Percentiles rank a stretch among this genome's conserved stretches.
Evolutionary conservation across 1,140 invertebrate genomes (phyloP).

Genomic region (Neotoxoptera formosana): DNA sequence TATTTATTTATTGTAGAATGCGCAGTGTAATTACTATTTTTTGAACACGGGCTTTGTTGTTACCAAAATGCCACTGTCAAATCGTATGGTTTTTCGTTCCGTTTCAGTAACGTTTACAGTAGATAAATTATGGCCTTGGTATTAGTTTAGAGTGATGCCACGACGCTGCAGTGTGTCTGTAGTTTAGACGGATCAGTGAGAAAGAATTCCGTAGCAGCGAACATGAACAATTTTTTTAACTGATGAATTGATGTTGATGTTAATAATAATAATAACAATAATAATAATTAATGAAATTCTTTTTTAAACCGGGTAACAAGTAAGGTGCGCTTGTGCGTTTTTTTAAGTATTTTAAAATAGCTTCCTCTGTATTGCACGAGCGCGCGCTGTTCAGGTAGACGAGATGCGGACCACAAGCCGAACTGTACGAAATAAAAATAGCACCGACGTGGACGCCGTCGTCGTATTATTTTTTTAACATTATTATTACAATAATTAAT

Average conservation of each 20-base stretch:
- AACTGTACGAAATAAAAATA: neutral
- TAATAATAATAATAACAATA: neutral
- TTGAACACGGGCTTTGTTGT: conserved; percentile 23
- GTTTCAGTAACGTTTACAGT: conserved; percentile 55
- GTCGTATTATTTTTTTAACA: neutral
- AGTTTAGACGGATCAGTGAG: neutral
- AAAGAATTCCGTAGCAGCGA: neutral
- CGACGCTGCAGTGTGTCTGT: conserved; percentile 1
- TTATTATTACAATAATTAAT: neutral
- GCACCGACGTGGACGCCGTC: neutral
- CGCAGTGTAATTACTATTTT: conserved; percentile 41
- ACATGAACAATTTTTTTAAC: neutral
- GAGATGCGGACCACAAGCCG: neutral
- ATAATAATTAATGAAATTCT: conserved; percentile 19
- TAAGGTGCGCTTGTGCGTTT: neutral
- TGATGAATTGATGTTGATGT: neutral
- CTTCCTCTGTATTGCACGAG: neutral
- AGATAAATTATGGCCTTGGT: conserved; percentile 50
- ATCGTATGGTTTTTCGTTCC: conserved; percentile 41
- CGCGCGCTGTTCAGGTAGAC: neutral
- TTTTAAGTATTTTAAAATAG: neutral
- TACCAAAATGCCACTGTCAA: neutral
- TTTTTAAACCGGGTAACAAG: neutral
- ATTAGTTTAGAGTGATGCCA: neutral
- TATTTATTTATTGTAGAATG: conserved; percentile 24